A percentile compares a stretch with the other conserved stretches of the same genome.
Evolutionary conservation across 2,113 vertebrate genomes (phyloP).

Genomic region (Ptilonorhynchus violaceus): DNA sequence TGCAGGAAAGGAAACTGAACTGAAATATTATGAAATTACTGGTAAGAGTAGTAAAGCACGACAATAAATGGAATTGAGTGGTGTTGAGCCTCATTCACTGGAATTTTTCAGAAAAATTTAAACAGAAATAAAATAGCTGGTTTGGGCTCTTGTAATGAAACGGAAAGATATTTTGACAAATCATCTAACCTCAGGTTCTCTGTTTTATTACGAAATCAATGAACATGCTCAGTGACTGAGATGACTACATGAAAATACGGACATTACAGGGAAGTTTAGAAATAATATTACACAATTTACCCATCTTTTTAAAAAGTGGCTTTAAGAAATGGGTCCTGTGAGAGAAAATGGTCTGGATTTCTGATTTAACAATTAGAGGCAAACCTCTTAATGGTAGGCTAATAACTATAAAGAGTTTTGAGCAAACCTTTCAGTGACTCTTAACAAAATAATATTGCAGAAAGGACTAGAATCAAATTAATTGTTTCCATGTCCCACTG

Average conservation of each 20-base stretch:
- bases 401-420: background rate
- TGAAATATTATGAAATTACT: background rate
- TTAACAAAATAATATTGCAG: background rate
- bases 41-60: background rate
- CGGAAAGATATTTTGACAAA: background rate
- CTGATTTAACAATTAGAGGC: background rate
- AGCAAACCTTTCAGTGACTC: background rate
- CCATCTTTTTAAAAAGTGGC: background rate
- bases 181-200: background rate
- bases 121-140: background rate
- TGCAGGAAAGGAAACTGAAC: background rate
- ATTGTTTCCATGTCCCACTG: background rate
- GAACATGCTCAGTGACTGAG: background rate
- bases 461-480: background rate
- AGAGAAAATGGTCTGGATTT: background rate
- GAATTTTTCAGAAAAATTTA: background rate
- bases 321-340: background rate
- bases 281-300: conserved; percentile 1
- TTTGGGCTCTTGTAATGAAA: background rate
- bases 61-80: background rate
- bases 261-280: background rate
- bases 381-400: background rate
- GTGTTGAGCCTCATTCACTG: background rate
- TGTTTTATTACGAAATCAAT: background rate
- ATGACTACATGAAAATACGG: background rate